Evolutionary conservation across 2,113 vertebrate species (phyloP).

Genomic region (Brachionichthys hirsutus): DNA sequence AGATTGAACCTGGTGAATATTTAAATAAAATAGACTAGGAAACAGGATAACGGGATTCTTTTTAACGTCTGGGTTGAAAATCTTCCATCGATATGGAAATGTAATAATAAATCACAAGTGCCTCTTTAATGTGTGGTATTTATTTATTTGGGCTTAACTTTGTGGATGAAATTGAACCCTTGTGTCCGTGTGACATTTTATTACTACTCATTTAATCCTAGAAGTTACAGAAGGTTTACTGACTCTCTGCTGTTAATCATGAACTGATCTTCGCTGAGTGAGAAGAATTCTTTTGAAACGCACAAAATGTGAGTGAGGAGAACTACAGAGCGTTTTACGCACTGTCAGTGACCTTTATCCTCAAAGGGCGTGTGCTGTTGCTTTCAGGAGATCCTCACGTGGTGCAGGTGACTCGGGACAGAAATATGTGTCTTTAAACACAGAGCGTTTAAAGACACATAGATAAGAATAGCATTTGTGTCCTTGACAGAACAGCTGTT

Average conservation of each 20-base stretch:
- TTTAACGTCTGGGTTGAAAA: not conserved
- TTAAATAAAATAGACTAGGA: not conserved
- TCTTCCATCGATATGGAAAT: not conserved
- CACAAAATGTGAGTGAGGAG: not conserved
- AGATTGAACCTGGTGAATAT: not conserved
- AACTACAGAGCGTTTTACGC: not conserved
- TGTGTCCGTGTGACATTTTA: not conserved
- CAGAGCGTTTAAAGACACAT: slow-evolving; percentile 19
- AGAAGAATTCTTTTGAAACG: not conserved
- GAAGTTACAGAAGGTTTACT: too few species aligned
- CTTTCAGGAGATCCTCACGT: slow-evolving; percentile 5
- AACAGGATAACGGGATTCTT: not conserved
- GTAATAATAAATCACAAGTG: not conserved
- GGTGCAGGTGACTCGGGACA: slow-evolving; percentile 19
- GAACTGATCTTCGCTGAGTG: too few species aligned
- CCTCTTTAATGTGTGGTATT: slow-evolving; percentile 3
- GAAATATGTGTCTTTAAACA: slow-evolving; percentile 22
- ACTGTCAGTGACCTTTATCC: not conserved
- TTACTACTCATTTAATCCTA: not conserved
- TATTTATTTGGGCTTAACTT: not conserved
- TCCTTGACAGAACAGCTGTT: slow-evolving; percentile 25
- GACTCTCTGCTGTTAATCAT: too few species aligned
- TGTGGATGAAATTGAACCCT: not conserved
- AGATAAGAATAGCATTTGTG: slow-evolving; percentile 31
- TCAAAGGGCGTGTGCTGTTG: not conserved